Conservation (phyloP, 2,113 vertebrate species). For the Phoenicopterus ruber region DNA sequence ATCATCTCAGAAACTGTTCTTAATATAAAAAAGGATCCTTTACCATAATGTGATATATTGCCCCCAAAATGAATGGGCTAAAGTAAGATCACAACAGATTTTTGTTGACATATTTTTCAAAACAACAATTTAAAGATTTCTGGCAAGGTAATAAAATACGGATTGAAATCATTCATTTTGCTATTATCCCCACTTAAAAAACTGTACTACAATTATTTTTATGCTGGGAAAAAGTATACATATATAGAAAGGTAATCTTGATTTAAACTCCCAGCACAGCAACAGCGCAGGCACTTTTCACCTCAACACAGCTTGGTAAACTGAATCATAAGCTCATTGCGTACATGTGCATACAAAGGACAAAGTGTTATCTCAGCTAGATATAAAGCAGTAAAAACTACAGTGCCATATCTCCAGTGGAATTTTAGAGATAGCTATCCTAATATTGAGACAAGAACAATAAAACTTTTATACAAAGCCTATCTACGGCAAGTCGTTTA, state of each 20-base stretch:
- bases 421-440: neutral
- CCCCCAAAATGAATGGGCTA: neutral
- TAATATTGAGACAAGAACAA: neutral
- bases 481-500: neutral
- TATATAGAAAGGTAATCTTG: neutral
- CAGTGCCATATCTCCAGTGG: neutral
- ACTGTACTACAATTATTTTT: neutral
- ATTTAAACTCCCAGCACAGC: neutral
- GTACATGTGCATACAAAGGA: neutral
- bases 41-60: neutral
- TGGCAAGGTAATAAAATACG: neutral
- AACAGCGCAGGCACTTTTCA: neutral
- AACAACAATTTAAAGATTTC: neutral
- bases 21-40: neutral
- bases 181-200: neutral
- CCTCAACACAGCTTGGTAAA: neutral
- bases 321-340: neutral
- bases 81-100: neutral
- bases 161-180: neutral
- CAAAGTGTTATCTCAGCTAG: neutral
- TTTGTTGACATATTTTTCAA: neutral
- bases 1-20: neutral
- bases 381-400: neutral
- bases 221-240: neutral
- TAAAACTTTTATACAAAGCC: neutral